Conservation (phyloP, 2,888 invertebrate species). For the Cepaea hortensis region DNA sequence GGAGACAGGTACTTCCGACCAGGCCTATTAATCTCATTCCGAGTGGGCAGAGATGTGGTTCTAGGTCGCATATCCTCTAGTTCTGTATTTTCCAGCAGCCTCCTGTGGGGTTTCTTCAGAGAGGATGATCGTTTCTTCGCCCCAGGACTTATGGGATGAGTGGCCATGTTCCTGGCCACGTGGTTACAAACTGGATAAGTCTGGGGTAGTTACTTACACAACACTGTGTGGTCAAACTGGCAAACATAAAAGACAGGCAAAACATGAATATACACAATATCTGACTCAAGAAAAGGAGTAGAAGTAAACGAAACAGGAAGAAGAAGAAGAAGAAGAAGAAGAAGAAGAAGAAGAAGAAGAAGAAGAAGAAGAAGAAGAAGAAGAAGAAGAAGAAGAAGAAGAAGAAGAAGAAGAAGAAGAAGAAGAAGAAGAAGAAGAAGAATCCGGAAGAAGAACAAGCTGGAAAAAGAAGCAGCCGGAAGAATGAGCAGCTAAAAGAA, state of each 20-base stretch:
- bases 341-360: neutral
- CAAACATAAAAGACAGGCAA: too few relatives aligned
- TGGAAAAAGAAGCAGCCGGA: conserved; percentile 6
- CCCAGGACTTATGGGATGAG: conserved; percentile 54
- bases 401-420: neutral
- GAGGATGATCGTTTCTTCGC: conserved; percentile 62
- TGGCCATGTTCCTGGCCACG: conserved; percentile 48
- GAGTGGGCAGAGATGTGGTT: conserved; percentile 72
- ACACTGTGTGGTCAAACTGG: too few relatives aligned
- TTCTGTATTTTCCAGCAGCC: conserved; percentile 58
- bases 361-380: conserved; percentile 11
- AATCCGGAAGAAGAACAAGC: neutral
- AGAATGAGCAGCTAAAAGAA: conserved; percentile 1
- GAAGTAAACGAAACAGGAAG: neutral
- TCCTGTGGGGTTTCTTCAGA: conserved; percentile 63
- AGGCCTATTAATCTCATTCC: conserved; percentile 62
- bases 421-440: conserved; percentile 19
- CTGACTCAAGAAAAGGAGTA: neutral
- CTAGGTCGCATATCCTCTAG: conserved; percentile 68
- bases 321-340: neutral
- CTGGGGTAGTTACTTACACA: too few relatives aligned
- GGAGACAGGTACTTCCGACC: conserved; percentile 57
- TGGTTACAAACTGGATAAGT: too few relatives aligned
- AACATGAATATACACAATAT: too few relatives aligned
- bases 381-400: neutral